These are phyloP conservation scores for Blera fallax DNA, from an alignment of 2,888 invertebrate genomes.

Conservation along the genomic window DNA sequence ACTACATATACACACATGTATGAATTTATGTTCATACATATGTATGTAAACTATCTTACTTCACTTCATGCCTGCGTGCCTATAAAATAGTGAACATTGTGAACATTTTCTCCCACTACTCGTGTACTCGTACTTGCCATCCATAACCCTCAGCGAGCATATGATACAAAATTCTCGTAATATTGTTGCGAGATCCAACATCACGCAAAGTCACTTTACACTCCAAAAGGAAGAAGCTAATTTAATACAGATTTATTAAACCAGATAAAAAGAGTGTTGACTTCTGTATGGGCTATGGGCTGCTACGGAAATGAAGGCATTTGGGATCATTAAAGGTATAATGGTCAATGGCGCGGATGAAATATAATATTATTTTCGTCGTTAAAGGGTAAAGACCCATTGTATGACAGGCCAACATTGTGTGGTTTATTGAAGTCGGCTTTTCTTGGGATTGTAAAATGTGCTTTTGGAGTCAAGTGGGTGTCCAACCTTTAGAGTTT, in stretches of 20 bases:
- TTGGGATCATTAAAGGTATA: constrained; percentile 19
- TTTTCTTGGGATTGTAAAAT: background rate
- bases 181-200: constrained; percentile 9
- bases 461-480: no score
- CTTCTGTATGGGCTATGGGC: constrained; percentile 11
- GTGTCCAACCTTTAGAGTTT: background rate
- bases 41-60: background rate
- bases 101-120: background rate
- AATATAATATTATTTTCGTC: background rate
- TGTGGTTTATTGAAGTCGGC: background rate
- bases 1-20: no score
- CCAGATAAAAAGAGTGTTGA: constrained; percentile 44
- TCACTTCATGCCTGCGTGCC: background rate
- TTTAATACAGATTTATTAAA: constrained; percentile 49
- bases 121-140: background rate
- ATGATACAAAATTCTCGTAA: background rate
- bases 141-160: constrained; percentile 22
- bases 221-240: constrained; percentile 46
- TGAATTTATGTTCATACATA: no score
- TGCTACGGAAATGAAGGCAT: constrained; percentile 14
- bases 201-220: constrained; percentile 39
- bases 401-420: background rate
- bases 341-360: constrained; percentile 28
- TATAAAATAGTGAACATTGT: constrained; percentile 13
- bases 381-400: background rate